Evolutionary conservation across 23 tunicate species (phyloP).

Genomic region (Styela clava): DNA sequence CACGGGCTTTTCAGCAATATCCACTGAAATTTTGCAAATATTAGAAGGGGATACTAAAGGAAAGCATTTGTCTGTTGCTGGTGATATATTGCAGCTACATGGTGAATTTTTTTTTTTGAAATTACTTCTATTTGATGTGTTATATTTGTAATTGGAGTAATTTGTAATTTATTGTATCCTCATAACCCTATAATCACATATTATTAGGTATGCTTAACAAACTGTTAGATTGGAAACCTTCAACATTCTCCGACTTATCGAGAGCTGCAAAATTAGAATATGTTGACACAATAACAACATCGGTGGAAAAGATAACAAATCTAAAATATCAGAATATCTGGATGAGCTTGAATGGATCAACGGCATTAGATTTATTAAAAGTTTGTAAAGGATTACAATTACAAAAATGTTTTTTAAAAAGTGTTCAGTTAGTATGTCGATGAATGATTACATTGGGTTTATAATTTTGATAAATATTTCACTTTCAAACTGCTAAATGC

Average conservation of each 20-base stretch:
- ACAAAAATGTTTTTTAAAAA: no score
- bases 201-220: constrained; percentile 34
- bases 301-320: constrained; percentile 48
- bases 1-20: neutral
- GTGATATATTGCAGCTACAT: constrained; percentile 16
- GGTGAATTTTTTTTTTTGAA: neutral
- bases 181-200: no score
- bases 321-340: constrained; percentile 45
- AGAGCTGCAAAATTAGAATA: constrained; percentile 47
- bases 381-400: neutral
- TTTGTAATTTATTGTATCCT: no score
- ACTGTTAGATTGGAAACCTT: constrained; percentile 65
- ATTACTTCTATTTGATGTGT: neutral
- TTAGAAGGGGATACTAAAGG: constrained; percentile 13
- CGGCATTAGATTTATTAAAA: constrained; percentile 28
- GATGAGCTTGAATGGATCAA: constrained; percentile 34
- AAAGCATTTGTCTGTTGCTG: constrained; percentile 5
- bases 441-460: neutral
- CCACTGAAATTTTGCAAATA: constrained; percentile 7
- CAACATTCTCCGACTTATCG: constrained; percentile 38
- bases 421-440: no score
- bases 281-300: constrained; percentile 42
- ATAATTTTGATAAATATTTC: neutral
- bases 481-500: neutral
- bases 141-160: no score